Evolutionary conservation across 2,113 vertebrate genomes (phyloP).

Genomic region (Orientallactaga bullata): DNA sequence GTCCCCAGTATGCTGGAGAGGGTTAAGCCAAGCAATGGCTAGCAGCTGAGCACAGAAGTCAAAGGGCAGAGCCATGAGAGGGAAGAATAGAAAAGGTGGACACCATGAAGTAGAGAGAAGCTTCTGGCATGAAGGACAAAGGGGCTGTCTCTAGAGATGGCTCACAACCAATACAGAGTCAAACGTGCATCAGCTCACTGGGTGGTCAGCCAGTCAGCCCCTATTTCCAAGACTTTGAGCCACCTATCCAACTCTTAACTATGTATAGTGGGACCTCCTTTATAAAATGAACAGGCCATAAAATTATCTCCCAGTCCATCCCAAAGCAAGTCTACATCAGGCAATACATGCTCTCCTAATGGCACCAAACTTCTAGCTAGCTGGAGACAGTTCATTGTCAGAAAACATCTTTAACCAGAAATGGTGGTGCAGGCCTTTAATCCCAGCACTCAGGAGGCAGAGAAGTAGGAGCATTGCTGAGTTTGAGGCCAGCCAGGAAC

Average conservation of each 20-base stretch:
- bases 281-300: neutral
- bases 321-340: neutral
- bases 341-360: neutral
- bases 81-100: neutral
- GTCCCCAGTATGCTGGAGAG: neutral
- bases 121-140: fast-evolving
- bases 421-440: too few species aligned
- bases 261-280: neutral
- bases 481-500: too few species aligned
- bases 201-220: neutral
- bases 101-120: neutral
- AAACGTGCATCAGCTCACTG: neutral
- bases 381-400: neutral
- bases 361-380: neutral
- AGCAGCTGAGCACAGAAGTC: neutral
- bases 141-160: neutral
- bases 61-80: neutral
- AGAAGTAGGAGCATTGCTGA: too few species aligned
- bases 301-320: neutral
- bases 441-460: too few species aligned
- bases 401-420: neutral
- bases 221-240: neutral
- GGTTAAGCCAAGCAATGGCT: neutral
- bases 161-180: neutral
- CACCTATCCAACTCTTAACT: neutral